Percentiles rank a stretch among this genome's conserved stretches.
phyloP scores from a whole-genome alignment of 2,797 vertebrate species.

The Poecile montanus region DNA sequence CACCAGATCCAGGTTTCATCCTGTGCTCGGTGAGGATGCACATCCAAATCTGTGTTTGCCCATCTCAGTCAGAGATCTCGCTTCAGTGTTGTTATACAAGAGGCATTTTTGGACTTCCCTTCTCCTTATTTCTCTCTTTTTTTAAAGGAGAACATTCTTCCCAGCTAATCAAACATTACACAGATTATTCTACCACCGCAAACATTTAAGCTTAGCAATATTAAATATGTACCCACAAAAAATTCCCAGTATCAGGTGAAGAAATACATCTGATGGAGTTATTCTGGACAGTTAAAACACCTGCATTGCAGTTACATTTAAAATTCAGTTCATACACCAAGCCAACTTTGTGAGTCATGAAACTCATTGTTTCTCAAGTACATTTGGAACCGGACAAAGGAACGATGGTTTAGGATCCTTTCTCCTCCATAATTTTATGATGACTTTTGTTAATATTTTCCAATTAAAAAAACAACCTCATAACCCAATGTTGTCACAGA shows the following conservation, averaged over 20 bases:
- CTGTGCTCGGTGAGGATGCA: neutral
- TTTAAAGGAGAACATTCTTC: neutral
- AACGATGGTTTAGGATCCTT: neutral
- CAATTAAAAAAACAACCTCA: neutral
- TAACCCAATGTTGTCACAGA: neutral
- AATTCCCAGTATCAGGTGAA: neutral
- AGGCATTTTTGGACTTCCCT: neutral
- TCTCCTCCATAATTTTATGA: neutral
- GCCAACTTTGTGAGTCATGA: constrained; percentile 71
- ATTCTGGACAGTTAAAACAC: constrained; percentile 57
- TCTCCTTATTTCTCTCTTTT: neutral
- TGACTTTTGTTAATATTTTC: neutral
- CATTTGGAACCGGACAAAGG: constrained; percentile 50
- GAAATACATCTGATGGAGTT: constrained; percentile 46
- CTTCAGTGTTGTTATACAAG: neutral
- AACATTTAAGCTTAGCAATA: neutral
- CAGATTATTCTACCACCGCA: neutral
- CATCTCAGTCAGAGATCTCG: neutral
- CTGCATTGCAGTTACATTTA: constrained; percentile 76
- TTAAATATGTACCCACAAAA: neutral
- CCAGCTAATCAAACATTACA: neutral
- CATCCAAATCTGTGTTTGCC: neutral
- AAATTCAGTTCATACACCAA: constrained; percentile 65
- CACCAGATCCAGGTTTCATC: neutral
- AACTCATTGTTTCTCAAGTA: constrained; percentile 67